Evolutionary conservation across 2,888 invertebrate genomes (phyloP).

Genomic region (Cybosia mesomella): DNA sequence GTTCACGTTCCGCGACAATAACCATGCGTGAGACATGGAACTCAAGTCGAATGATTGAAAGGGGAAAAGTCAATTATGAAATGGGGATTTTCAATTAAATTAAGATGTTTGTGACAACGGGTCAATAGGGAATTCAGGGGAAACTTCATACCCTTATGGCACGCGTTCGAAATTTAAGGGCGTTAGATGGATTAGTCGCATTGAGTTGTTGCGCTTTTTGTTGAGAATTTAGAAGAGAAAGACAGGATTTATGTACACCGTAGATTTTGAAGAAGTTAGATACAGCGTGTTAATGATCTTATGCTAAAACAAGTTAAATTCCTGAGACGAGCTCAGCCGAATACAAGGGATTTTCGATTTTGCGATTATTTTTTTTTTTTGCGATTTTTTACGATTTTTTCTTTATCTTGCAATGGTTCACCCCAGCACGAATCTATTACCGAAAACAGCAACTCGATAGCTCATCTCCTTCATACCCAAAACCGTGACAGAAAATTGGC

Average conservation of each 20-base stretch:
- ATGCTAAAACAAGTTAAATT: too few species aligned
- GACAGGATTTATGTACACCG: neutral
- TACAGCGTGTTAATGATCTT: neutral
- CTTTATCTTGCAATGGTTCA: too few species aligned
- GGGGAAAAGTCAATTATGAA: constrained; percentile 72
- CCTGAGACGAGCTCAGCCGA: too few species aligned
- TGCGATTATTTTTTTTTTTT: too few species aligned
- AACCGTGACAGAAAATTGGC: too few species aligned
- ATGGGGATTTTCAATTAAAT: constrained; percentile 70
- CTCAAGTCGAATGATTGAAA: constrained; percentile 41
- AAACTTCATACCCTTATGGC: constrained; percentile 29
- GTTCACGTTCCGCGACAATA: neutral
- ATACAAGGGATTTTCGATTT: too few species aligned
- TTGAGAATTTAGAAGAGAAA: neutral
- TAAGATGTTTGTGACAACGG: constrained; percentile 64
- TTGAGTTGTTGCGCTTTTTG: constrained; percentile 1
- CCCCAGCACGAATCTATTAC: too few species aligned
- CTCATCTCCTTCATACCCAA: too few species aligned
- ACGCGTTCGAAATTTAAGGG: constrained; percentile 14
- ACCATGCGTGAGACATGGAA: constrained; percentile 19
- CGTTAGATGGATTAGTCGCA: constrained; percentile 1
- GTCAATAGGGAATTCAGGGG: constrained; percentile 37
- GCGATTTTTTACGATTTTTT: too few species aligned
- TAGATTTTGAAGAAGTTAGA: neutral
- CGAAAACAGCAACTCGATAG: too few species aligned